Evolutionary conservation across 2,113 vertebrate genomes (phyloP), one percentile per base, ranked within the genome.

Genomic region (Chrysochloris asiatica): DNA sequence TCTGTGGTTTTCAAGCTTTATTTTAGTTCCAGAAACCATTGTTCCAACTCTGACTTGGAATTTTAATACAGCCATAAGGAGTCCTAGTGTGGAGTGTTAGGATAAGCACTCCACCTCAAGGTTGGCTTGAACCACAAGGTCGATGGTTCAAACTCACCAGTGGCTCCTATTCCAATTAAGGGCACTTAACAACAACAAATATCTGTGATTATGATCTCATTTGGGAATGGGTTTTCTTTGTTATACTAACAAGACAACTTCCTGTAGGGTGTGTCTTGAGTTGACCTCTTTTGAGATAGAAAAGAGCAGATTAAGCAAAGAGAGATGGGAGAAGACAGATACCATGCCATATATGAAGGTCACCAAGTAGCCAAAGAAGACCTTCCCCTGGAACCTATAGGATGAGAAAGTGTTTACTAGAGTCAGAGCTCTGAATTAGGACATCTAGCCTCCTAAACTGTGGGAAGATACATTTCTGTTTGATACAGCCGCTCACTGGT

Each of bases 1-100:
- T 59, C 50, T 1, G 7, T 1, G 0, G 17, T n/a, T 93, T 88
- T 56, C 52, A 72, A 10, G 48, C 86, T 83, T 76, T 48, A 59
- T 83, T 93, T 94, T 77, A 69, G 16, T 81, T 78, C 87, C 85
- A 88, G 87, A 78, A 85, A 36, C n/a, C 41, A 22, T 22, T 13
- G 5, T 77, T 45, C 28, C 8, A 7, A 84, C 38, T 45, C 82
- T 65, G 56, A n/a, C 41, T 65, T 83, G 71, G 56, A 90, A 88
- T 63, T 76, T 61, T 67, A 45, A 71, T 80, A 45, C 93, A 52
- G 45, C 26, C 73, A n/a, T n/a, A n/a, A n/a, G n/a, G n/a, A n/a
- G n/a, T n/a, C n/a, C n/a, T n/a, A n/a, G n/a, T n/a, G n/a, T n/a
- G n/a, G n/a, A n/a, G n/a, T n/a, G n/a, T n/a, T n/a, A n/a, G n/a